A percentile compares a stretch with the other conserved stretches of the same genome.
Conservation (phyloP, 2,113 vertebrate species). For the Lota lota region DNA sequence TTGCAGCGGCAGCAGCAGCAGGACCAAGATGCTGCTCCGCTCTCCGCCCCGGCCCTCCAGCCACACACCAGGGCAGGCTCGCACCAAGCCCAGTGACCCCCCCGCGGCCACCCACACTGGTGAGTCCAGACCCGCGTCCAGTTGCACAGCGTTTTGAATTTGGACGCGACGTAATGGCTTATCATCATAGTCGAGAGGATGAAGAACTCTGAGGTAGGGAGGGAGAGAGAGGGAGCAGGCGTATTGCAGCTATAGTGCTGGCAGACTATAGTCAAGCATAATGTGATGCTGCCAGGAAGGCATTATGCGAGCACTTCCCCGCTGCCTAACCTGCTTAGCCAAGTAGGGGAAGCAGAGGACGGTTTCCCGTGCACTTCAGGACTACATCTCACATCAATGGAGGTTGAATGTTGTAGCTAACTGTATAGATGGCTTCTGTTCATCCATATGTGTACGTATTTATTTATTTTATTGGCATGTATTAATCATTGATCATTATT, state of each 20-base stretch:
- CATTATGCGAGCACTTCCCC: conserved; percentile 55
- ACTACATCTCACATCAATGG: conserved; percentile 6
- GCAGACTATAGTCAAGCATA: conserved; percentile 37
- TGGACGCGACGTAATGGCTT: conserved; percentile 3
- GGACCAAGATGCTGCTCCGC: conserved; percentile 63
- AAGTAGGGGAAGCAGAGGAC: conserved; percentile 22
- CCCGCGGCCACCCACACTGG: conserved; percentile 51
- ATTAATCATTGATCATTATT: too few relatives aligned
- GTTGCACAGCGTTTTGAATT: background rate
- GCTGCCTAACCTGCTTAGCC: conserved; percentile 49
- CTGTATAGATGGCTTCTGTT: background rate
- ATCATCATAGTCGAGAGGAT: background rate
- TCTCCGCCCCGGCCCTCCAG: conserved; percentile 67
- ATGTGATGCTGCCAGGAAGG: conserved; percentile 50
- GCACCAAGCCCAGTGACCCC: conserved; percentile 76
- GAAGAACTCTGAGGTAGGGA: conserved; percentile 7
- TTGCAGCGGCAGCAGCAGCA: conserved; percentile 58
- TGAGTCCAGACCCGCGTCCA: background rate
- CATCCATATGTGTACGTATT: conserved; percentile 25
- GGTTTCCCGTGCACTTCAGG: conserved; percentile 27
- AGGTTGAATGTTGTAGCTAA: background rate
- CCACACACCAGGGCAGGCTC: conserved; percentile 45
- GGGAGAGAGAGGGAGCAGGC: conserved; percentile 1
- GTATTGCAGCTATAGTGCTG: conserved; percentile 47
- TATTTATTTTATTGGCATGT: conserved; percentile 1